Evolutionary conservation across 30 jellyfish, hydroid and myxozoan genomes (phyloP).

Genomic region (Haliclystus octoradiatus): DNA sequence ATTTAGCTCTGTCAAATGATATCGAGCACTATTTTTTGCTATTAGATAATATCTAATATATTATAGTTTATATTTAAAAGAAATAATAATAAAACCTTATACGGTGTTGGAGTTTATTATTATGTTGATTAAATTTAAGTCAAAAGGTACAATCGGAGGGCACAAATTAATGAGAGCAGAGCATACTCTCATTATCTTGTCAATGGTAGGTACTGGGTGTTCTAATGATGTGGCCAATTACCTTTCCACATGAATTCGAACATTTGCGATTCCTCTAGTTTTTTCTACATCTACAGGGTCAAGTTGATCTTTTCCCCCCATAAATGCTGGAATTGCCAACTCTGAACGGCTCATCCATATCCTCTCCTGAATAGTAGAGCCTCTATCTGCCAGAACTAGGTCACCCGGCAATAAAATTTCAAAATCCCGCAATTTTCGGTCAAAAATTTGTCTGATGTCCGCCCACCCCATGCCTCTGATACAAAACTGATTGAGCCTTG

Average conservation of each 20-base stretch:
- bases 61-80: too few relatives aligned
- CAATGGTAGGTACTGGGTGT: slow-evolving; percentile 23
- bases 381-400: slow-evolving; percentile 29
- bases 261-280: slow-evolving; percentile 3
- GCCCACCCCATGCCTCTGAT: slow-evolving; percentile 43
- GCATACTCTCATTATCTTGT: slow-evolving; percentile 30
- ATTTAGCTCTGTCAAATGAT: too few relatives aligned
- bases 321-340: not conserved
- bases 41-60: too few relatives aligned
- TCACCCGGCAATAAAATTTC: slow-evolving; percentile 37
- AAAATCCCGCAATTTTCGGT: too few relatives aligned
- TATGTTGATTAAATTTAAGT: too few relatives aligned
- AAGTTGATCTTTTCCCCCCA: slow-evolving; percentile 1
- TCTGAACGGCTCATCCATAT: too few relatives aligned
- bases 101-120: too few relatives aligned
- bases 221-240: slow-evolving; percentile 35
- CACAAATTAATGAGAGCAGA: slow-evolving; percentile 41
- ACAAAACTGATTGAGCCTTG: slow-evolving; percentile 36
- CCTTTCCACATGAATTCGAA: slow-evolving; percentile 5
- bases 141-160: slow-evolving; percentile 37
- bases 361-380: too few relatives aligned
- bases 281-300: too few relatives aligned
- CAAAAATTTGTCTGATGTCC: too few relatives aligned
- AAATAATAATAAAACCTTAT: too few relatives aligned
- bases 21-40: too few relatives aligned